These are phyloP conservation scores for Drosophila atripex DNA, from an alignment of 2,888 invertebrate genomes.

Conservation along the genomic window DNA sequence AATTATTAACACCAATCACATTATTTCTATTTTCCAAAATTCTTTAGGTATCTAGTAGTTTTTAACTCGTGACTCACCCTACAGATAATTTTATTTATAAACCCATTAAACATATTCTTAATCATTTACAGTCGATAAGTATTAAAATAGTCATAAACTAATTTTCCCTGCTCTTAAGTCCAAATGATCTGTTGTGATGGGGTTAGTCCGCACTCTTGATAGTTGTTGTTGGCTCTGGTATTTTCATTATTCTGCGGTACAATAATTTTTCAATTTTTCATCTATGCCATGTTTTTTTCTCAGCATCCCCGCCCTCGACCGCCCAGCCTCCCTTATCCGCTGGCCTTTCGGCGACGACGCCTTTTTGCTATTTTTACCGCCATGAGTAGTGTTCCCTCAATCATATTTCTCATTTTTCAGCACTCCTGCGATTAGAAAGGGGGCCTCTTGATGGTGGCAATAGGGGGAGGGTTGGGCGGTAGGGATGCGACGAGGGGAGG, in stretches of 20 bases:
- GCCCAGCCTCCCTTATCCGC: slow-evolving; percentile 15
- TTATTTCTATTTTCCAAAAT: no score
- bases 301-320: slow-evolving; percentile 14
- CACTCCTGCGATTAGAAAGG: slow-evolving; percentile 48
- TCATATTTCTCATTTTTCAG: slow-evolving; percentile 76
- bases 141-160: slow-evolving; percentile 27
- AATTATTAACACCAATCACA: no score
- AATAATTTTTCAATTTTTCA: slow-evolving; percentile 68
- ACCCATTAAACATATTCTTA: not conserved
- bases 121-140: slow-evolving; percentile 11
- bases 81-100: not conserved
- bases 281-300: slow-evolving; percentile 31
- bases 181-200: slow-evolving; percentile 46
- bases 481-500: not conserved
- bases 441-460: slow-evolving; percentile 4
- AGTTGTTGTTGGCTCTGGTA: slow-evolving; percentile 37
- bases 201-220: slow-evolving; percentile 29
- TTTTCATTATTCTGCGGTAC: slow-evolving; percentile 57
- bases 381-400: slow-evolving; percentile 77
- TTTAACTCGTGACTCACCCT: not conserved
- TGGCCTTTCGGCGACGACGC: slow-evolving; percentile 41
- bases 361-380: slow-evolving; percentile 64
- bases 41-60: not conserved
- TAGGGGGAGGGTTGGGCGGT: slow-evolving; percentile 5
- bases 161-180: slow-evolving; percentile 8